A percentile compares a stretch with the other conserved stretches of the same genome.
Conservation (phyloP, 2,797 vertebrate genomes). For the Cichlasoma orientale region DNA sequence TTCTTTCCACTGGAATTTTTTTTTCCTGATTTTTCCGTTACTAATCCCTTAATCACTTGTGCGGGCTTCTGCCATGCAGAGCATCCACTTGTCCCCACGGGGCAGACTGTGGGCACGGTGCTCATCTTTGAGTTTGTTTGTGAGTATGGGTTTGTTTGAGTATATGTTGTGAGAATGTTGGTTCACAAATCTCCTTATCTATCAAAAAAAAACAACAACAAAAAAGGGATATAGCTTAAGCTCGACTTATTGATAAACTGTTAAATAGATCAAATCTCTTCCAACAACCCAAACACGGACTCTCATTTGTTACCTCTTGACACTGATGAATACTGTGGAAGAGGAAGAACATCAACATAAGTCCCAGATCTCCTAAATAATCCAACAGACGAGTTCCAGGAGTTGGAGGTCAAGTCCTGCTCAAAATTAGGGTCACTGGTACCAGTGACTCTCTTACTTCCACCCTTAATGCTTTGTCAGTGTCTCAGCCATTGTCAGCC, state of each 20-base stretch:
- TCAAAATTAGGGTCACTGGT: conserved; percentile 51
- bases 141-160: not conserved
- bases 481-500: conserved; percentile 29
- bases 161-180: not conserved
- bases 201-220: not conserved
- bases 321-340: conserved; percentile 12
- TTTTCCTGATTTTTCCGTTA: conserved; percentile 29
- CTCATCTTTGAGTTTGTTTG: conserved; percentile 6
- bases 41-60: conserved; percentile 63
- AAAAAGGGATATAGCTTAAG: not conserved
- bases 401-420: conserved; percentile 50
- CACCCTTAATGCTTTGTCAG: conserved; percentile 21
- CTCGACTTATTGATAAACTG: not conserved
- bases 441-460: conserved; percentile 46
- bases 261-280: not conserved
- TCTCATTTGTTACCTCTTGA: conserved; percentile 12
- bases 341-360: conserved; percentile 26
- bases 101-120: not conserved
- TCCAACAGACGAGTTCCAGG: conserved; percentile 31
- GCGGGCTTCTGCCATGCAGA: conserved; percentile 27
- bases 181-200: not conserved
- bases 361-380: conserved; percentile 31
- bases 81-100: conserved; percentile 15
- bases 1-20: conserved; percentile 41
- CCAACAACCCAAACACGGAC: not conserved